Evolutionary conservation across 2,888 invertebrate species (phyloP).

Genomic region (Synanthedon andrenaeformis): DNA sequence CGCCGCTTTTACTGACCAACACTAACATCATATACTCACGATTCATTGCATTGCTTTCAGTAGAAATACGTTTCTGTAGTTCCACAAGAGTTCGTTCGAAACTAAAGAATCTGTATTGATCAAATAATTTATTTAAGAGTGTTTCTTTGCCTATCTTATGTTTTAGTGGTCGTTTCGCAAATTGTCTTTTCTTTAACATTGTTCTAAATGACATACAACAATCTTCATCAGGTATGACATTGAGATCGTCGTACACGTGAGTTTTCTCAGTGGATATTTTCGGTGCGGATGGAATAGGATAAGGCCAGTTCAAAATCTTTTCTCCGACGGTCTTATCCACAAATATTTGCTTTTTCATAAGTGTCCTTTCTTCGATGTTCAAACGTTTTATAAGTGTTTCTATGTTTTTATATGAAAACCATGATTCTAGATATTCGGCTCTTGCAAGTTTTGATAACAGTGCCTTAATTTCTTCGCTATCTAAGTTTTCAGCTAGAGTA

Average conservation of each 20-base stretch:
- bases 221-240: neutral
- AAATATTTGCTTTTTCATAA: conserved; percentile 31
- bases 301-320: conserved; percentile 23
- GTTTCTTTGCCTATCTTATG: conserved; percentile 8
- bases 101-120: conserved; percentile 32
- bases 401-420: conserved; percentile 30
- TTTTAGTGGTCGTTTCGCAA: neutral
- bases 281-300: conserved; percentile 13
- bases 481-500: conserved; percentile 25
- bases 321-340: conserved; percentile 26
- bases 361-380: conserved; percentile 16
- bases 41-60: conserved; percentile 27
- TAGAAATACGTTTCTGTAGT: conserved; percentile 24
- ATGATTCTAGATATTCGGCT: conserved; percentile 25
- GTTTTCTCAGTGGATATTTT: neutral
- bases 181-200: neutral
- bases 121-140: conserved; percentile 32
- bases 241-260: neutral
- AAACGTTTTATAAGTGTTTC: conserved; percentile 35
- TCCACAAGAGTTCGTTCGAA: conserved; percentile 37
- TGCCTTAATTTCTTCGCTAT: conserved; percentile 27
- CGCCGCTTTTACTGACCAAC: conserved; percentile 45
- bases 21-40: conserved; percentile 43
- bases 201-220: neutral
- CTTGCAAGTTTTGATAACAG: conserved; percentile 25